Evolutionary conservation across 2,888 invertebrate species (phyloP).

Genomic region (Parnassius glacialis): DNA sequence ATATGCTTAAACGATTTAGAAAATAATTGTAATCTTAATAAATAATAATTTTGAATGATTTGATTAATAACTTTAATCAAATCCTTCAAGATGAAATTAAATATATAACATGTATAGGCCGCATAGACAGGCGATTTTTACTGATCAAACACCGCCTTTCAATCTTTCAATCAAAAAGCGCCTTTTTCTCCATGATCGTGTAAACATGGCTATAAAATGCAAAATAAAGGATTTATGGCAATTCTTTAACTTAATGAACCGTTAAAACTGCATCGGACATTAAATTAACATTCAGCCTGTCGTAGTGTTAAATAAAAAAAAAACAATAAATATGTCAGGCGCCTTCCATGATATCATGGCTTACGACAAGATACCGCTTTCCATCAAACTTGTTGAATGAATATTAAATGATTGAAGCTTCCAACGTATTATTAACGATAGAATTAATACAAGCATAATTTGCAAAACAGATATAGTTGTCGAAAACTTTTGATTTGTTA

Average conservation of each 20-base stretch:
- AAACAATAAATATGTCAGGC: constrained; percentile 11
- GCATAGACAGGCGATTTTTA: constrained; percentile 4
- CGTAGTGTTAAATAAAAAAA: constrained; percentile 13
- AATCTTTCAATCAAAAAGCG: too few relatives aligned
- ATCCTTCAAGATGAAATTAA: constrained; percentile 7
- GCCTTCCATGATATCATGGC: constrained; percentile 1
- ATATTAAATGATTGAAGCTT: too few relatives aligned
- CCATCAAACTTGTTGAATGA: too few relatives aligned
- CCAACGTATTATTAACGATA: too few relatives aligned
- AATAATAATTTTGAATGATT: too few relatives aligned
- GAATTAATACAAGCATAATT: too few relatives aligned
- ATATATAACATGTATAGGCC: constrained; percentile 7
- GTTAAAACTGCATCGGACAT: constrained; percentile 28
- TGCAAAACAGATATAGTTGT: too few relatives aligned
- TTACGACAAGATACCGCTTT: neutral
- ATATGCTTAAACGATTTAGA: neutral
- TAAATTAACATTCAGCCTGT: constrained; percentile 1
- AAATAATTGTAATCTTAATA: neutral
- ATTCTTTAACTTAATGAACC: constrained; percentile 34
- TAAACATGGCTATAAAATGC: constrained; percentile 36
- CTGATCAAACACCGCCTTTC: too few relatives aligned
- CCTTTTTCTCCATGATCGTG: constrained; percentile 21
- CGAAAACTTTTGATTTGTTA: too few relatives aligned
- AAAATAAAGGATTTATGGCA: constrained; percentile 35
- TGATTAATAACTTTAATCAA: neutral